phyloP scores from a whole-genome alignment of 2,888 invertebrate species.

The Portevinia maculata region DNA sequence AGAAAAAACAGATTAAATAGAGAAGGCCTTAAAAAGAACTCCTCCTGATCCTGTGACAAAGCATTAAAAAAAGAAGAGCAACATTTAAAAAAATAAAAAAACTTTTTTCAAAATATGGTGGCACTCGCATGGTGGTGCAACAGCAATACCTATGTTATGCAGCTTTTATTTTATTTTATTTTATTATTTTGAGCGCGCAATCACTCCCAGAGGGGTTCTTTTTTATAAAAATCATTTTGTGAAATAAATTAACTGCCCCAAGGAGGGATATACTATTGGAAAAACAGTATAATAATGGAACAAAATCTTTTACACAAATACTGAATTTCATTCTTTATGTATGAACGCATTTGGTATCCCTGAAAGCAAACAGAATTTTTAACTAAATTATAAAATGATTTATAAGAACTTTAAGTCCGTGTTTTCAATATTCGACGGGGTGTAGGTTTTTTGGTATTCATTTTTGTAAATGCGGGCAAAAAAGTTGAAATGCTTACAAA shows the following conservation, averaged over 20 bases:
- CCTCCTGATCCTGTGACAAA: constrained; percentile 56
- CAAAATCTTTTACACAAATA: constrained; percentile 17
- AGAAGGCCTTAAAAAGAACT: constrained; percentile 3
- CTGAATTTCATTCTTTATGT: constrained; percentile 5
- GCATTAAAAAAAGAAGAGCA: constrained; percentile 4
- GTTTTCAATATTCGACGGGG: neutral
- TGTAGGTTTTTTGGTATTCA: neutral
- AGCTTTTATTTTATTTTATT: constrained; percentile 8
- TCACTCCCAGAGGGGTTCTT: constrained; percentile 40
- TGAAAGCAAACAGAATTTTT: neutral
- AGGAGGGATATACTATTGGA: constrained; percentile 27
- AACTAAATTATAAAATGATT: constrained; percentile 11
- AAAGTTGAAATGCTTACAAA: no score
- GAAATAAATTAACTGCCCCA: constrained; percentile 66
- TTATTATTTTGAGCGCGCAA: constrained; percentile 42
- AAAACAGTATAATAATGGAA: neutral
- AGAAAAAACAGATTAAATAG: constrained; percentile 44
- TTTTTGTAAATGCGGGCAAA: no score
- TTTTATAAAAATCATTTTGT: constrained; percentile 68
- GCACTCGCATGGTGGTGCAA: neutral
- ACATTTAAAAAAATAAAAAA: constrained; percentile 19
- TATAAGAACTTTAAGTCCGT: neutral
- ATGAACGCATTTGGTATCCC: neutral
- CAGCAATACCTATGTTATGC: constrained; percentile 20
- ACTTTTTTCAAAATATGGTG: neutral